Evolutionary conservation across 2,797 vertebrate genomes (phyloP), one percentile per base, ranked within the genome.

Genomic region (Sebastes nivosus): DNA sequence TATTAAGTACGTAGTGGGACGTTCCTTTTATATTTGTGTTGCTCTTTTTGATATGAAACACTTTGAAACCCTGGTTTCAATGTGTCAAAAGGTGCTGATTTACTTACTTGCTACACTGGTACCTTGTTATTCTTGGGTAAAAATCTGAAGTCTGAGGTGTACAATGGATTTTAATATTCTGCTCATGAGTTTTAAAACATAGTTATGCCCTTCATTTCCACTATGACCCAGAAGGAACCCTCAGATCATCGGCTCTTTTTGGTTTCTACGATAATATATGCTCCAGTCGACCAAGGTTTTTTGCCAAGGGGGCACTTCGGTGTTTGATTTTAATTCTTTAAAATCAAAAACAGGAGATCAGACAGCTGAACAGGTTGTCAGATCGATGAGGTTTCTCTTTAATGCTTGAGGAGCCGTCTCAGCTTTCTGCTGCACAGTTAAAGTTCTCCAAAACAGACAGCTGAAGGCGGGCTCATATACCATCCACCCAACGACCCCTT

Each of bases 301-400:
- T 75, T 69, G 75, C 83, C 71, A 77, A 10, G 8, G 73, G 59
- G 67, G 75, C 57, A 75, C 29, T 75, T 22, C 13, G 25, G 27
- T 78, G 77, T 88, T 92, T 90, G 86, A 89, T 93, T 92, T 89
- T 65, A 82, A 88, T 91, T 82, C 50, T 89, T 86, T 91, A 77
- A 82, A 90, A 89, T 92, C 90, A 91, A 92, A 34, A 91, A 87
- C 73, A 84, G 71, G 73, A 82, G 71, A 88, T 87, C 77, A 77
- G 64, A 81, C 70, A 65, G 72, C 67, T 65, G 73, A 83, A 82
- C 78, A 84, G 79, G 85, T 85, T 89, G 84, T 91, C 85, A 92
- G 80, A 86, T 90, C 61, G 85, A 79, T 52, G 88, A 57, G 67
- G 71, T 74, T 87, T 75, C 66, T 52, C 20, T 75, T 76, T 75